Evolutionary conservation across 2,113 vertebrate genomes (phyloP).

Genomic region (Phrynosoma blainvillii): DNA sequence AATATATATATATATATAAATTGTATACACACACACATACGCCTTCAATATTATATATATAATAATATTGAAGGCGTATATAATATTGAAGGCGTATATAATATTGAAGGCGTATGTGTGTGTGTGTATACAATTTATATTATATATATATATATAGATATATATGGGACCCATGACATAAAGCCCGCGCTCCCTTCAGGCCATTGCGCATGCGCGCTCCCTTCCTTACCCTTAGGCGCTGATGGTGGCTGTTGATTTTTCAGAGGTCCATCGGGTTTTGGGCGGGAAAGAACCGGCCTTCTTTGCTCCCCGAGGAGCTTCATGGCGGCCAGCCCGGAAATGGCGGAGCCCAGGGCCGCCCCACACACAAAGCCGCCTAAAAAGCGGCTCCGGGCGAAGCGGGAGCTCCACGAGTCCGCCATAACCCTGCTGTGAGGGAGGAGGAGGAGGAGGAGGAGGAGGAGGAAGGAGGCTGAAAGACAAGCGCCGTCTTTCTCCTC

Average conservation of each 20-base stretch:
- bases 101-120: too few species aligned
- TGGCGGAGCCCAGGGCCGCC: conserved; percentile 48
- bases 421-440: not conserved
- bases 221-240: not conserved
- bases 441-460: not conserved
- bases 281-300: accelerated
- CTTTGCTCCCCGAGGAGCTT: conserved; percentile 24
- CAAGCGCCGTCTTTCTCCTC: conserved; percentile 10
- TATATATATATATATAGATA: too few species aligned
- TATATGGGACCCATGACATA: too few species aligned
- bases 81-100: too few species aligned
- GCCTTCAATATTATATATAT: too few species aligned
- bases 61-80: too few species aligned
- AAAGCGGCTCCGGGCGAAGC: conserved; percentile 51
- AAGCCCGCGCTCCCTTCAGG: too few species aligned
- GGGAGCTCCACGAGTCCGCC: conserved; percentile 31
- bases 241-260: accelerated
- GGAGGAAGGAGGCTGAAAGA: accelerated
- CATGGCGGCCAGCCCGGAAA: conserved; percentile 58
- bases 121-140: too few species aligned
- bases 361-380: conserved; percentile 68
- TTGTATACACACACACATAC: too few species aligned
- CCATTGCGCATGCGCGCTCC: not conserved
- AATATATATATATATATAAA: too few species aligned
- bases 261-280: accelerated